phyloP scores from a whole-genome alignment of 30 jellyfish, hydroid and myxozoan genomes.

The Aurelia sp. region DNA sequence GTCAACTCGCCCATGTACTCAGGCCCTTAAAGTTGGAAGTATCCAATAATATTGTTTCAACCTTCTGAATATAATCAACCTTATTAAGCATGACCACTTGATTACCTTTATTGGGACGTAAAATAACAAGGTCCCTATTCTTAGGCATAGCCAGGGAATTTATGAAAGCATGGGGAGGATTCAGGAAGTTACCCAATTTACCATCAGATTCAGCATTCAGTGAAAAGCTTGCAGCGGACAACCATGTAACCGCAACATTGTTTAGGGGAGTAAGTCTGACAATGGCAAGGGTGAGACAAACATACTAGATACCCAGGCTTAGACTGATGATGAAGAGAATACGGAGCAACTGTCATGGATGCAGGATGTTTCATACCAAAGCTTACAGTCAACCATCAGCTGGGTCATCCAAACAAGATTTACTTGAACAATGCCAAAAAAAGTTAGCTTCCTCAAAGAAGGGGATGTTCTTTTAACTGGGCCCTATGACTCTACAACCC shows the following conservation, averaged over 20 bases:
- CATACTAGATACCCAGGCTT: slow-evolving; percentile 48
- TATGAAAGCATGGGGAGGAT: slow-evolving; percentile 33
- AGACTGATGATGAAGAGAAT: slow-evolving; percentile 9
- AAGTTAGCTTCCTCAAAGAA: too few species aligned
- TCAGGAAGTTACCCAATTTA: slow-evolving; percentile 54
- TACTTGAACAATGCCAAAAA: too few species aligned
- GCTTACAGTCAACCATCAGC: too few species aligned
- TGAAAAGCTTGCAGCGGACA: slow-evolving; percentile 19
- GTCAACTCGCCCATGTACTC: too few species aligned
- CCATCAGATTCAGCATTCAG: slow-evolving; percentile 7
- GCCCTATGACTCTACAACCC: too few species aligned
- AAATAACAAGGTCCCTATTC: too few species aligned
- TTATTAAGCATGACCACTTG: too few species aligned
- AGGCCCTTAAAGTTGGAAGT: neutral
- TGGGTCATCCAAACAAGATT: too few species aligned
- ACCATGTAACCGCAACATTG: neutral
- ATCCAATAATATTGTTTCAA: too few species aligned
- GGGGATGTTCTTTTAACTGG: too few species aligned
- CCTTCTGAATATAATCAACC: too few species aligned
- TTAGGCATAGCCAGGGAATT: slow-evolving; percentile 8
- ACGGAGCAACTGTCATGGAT: slow-evolving; percentile 5
- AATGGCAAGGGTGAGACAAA: slow-evolving; percentile 24
- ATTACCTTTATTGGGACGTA: too few species aligned
- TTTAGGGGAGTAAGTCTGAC: slow-evolving; percentile 25
- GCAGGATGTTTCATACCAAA: slow-evolving; percentile 30